Percentiles rank a stretch among this genome's conserved stretches.
phyloP scores from a whole-genome alignment of 1,140 invertebrate genomes.

The Leptoteleia sp. region DNA sequence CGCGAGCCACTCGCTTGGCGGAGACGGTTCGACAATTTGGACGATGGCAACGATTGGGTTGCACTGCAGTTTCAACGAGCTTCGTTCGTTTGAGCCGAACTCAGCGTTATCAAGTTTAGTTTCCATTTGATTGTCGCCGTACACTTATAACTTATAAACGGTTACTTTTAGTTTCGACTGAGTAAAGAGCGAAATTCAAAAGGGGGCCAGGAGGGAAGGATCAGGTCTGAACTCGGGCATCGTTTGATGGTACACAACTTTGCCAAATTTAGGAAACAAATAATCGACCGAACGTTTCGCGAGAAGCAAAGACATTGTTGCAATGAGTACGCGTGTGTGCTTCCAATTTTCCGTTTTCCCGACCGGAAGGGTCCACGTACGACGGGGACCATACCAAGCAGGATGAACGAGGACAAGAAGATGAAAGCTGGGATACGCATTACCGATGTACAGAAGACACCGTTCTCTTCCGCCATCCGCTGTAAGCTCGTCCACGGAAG shows the following conservation, averaged over 20 bases:
- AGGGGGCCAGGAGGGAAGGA: not conserved
- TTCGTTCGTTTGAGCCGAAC: not conserved
- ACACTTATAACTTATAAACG: too few species aligned
- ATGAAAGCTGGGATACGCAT: constrained; percentile 28
- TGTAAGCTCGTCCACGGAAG: constrained; percentile 66
- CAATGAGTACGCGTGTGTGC: constrained; percentile 34
- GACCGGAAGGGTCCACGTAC: constrained; percentile 23
- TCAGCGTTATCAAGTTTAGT: not conserved
- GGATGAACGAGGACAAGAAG: not conserved
- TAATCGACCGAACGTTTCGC: constrained; percentile 10
- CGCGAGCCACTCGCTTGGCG: too few species aligned
- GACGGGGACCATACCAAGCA: too few species aligned
- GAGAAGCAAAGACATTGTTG: constrained; percentile 15
- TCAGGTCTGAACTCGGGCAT: constrained; percentile 27
- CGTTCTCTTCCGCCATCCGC: constrained; percentile 66
- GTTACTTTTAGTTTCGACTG: not conserved
- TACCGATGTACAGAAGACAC: too few species aligned
- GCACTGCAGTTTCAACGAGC: not conserved
- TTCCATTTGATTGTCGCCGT: not conserved
- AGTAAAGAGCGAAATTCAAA: constrained; percentile 19
- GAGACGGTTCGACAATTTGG: not conserved
- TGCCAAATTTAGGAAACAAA: constrained; percentile 28
- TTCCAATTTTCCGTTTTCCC: constrained; percentile 60
- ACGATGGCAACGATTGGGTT: not conserved
- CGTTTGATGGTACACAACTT: constrained; percentile 13